phyloP scores from a whole-genome alignment of 2,888 invertebrate genomes.

The Gasteruption jaculator region DNA sequence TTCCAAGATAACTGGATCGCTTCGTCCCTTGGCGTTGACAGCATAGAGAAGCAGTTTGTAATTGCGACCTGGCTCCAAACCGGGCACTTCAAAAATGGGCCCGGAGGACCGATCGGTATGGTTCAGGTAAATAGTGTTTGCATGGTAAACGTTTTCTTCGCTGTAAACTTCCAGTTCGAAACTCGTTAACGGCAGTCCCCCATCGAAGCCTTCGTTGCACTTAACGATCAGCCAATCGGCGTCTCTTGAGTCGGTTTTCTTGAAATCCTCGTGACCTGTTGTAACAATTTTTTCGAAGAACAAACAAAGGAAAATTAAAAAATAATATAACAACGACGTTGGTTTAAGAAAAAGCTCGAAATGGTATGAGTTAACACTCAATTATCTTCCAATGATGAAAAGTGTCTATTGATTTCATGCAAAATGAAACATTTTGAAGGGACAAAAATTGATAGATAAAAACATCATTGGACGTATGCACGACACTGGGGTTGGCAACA shows the following conservation, averaged over 20 bases:
- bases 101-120: slow-evolving; percentile 39
- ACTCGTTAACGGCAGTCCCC: slow-evolving; percentile 74
- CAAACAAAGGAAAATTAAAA: too few species aligned
- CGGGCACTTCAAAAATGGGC: slow-evolving; percentile 66
- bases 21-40: slow-evolving; percentile 81
- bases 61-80: slow-evolving; percentile 69
- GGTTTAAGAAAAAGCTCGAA: too few species aligned
- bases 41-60: slow-evolving; percentile 80
- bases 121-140: slow-evolving; percentile 40
- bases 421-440: too few species aligned
- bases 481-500: too few species aligned
- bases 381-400: too few species aligned
- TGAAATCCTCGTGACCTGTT: slow-evolving; percentile 41
- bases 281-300: too few species aligned
- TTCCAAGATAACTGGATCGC: slow-evolving; percentile 78
- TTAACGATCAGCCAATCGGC: slow-evolving; percentile 79
- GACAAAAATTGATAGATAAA: too few species aligned
- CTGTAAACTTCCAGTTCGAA: slow-evolving; percentile 45
- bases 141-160: slow-evolving; percentile 41
- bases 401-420: too few species aligned
- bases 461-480: too few species aligned
- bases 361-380: too few species aligned
- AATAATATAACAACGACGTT: too few species aligned
- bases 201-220: slow-evolving; percentile 84
- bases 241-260: slow-evolving; percentile 39